Conservation (phyloP, 2,113 vertebrate species). For the Sitta europaea region DNA sequence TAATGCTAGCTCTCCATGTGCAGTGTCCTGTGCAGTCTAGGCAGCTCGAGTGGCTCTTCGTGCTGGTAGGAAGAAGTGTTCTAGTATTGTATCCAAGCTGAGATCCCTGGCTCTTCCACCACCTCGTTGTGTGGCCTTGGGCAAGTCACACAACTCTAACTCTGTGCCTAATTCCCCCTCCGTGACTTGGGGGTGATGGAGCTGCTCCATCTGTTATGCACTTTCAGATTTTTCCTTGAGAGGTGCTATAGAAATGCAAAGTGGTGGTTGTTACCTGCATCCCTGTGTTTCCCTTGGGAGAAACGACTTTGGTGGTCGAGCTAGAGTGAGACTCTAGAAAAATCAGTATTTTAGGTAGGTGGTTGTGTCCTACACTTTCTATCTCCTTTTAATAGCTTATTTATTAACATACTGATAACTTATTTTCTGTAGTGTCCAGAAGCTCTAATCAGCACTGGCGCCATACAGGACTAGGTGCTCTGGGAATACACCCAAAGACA, state of each 20-base stretch:
- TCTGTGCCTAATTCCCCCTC: constrained; percentile 38
- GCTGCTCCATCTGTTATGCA: constrained; percentile 26
- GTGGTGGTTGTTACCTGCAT: neutral
- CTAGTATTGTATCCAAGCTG: neutral
- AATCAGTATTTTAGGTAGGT: constrained; percentile 4
- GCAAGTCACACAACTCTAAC: neutral
- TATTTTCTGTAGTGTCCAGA: neutral
- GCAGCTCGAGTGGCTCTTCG: neutral
- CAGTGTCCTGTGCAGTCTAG: neutral
- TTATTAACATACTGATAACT: neutral
- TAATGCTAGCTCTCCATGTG: neutral
- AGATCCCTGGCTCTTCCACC: constrained; percentile 29
- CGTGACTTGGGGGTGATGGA: constrained; percentile 23
- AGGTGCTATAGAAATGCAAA: constrained; percentile 15
- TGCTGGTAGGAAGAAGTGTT: neutral
- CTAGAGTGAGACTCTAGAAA: neutral
- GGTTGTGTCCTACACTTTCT: neutral
- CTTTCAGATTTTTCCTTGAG: constrained; percentile 37
- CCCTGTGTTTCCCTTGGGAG: neutral
- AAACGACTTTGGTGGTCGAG: neutral
- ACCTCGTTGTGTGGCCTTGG: neutral
- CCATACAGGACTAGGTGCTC: constrained; percentile 19
- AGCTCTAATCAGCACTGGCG: neutral
- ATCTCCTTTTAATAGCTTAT: neutral
- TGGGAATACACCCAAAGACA: neutral